Evolutionary conservation across 1,140 invertebrate species (phyloP), one percentile per base, ranked within the genome.

Genomic region (Drosophila dunni): DNA sequence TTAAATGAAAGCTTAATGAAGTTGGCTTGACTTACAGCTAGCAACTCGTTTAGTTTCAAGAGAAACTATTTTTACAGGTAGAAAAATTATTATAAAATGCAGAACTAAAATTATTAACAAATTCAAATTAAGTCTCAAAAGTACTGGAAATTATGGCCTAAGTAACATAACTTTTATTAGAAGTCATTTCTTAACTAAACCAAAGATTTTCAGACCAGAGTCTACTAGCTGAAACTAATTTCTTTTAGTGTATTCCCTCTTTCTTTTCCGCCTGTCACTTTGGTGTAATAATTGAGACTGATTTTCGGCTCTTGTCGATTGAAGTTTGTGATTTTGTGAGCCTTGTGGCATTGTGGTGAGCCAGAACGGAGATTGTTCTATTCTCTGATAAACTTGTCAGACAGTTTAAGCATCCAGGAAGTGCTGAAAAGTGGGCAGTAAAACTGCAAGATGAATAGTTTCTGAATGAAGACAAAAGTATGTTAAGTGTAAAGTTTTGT

Each of bases 1-100:
- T 71, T 78, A 81, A 89, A 89, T 89, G 78, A 81, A 79, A 75
- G 85, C 85, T 90, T 89, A 89, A 89, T 89, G 78, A 81, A 84
- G 75, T 34, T 40, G 64, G 10, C 56, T 38, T 20, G 45, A 24
- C 50, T 57, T 11, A 15, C 53, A 51, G 44, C 29, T 57, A 42
- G 38, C 38, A 62, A 67, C 60, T 36, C 72, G 10, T 53, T 75
- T 70, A 44, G 20, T 57, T 56, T 70, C 29, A 8, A 34, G 45
- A 64, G 51, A 0, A 34, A 46, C 10, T 11, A 1, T n/a, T 11
- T 42, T 6, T n/a, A n/a, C 34, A 1, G 8, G 7, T 5, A 29
- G 24, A 29, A 29, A 29, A 29, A 29, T 29, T 4, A 29, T 29
- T 29, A 3, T 29, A 29, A 29, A 2, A 29, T 29, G 1, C 1